A percentile compares a stretch with the other conserved stretches of the same genome.
Conservation (phyloP, 2,888 invertebrate genomes). For the Hylaea fasciaria region DNA sequence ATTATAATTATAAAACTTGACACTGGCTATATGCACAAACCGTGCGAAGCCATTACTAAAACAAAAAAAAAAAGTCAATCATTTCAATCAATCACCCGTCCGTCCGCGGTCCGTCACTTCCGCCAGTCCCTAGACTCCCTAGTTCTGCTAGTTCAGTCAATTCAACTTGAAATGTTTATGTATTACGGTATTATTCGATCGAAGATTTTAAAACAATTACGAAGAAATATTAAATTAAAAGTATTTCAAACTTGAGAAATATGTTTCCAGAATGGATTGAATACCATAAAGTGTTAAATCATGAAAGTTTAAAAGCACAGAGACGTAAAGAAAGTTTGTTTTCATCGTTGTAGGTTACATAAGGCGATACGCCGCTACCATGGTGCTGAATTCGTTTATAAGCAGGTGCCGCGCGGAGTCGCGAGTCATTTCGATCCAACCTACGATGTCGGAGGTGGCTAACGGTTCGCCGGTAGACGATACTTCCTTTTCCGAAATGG, state of each 20-base stretch:
- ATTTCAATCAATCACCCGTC: too few relatives aligned
- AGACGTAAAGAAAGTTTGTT: conserved; percentile 44
- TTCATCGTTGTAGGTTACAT: conserved; percentile 53
- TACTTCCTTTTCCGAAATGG: conserved; percentile 89
- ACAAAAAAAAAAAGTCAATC: too few relatives aligned
- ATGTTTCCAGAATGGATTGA: neutral
- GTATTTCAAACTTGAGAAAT: conserved; percentile 1
- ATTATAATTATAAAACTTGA: too few relatives aligned
- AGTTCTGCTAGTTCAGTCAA: too few relatives aligned
- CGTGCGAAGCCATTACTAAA: too few relatives aligned
- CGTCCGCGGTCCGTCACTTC: too few relatives aligned
- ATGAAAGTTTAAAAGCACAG: neutral
- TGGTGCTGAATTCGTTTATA: conserved; percentile 76
- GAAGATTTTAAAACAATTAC: conserved; percentile 3
- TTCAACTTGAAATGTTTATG: conserved; percentile 13
- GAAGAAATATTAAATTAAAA: conserved; percentile 9
- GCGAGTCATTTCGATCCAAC: conserved; percentile 74
- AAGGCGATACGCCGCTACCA: conserved; percentile 57
- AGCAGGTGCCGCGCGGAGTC: conserved; percentile 60
- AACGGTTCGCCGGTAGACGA: conserved; percentile 77
- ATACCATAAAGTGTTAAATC: conserved; percentile 1
- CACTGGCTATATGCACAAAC: too few relatives aligned
- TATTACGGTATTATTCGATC: too few relatives aligned
- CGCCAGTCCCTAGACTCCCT: too few relatives aligned
- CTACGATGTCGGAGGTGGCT: conserved; percentile 78